Conservation (phyloP, 2,113 vertebrate genomes). For the Phalacrocorax carbo region DNA sequence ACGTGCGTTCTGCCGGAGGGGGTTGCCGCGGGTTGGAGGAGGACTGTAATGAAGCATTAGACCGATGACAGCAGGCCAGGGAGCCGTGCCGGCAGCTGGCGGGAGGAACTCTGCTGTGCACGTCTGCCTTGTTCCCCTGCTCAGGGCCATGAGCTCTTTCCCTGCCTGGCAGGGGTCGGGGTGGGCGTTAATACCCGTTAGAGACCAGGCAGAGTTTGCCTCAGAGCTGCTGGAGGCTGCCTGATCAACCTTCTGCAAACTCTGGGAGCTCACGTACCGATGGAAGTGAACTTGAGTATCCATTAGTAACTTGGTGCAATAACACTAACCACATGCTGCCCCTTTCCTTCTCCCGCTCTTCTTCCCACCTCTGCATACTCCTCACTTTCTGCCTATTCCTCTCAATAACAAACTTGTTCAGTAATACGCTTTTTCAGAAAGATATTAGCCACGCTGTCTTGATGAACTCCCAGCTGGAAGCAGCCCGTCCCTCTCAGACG, state of each 20-base stretch:
- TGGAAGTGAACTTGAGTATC: neutral
- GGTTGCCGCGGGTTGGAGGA: neutral
- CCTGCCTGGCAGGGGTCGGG: neutral
- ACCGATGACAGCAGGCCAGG: accelerated
- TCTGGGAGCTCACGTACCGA: neutral
- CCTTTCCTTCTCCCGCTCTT: neutral
- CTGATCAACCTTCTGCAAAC: neutral
- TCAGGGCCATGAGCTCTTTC: no score
- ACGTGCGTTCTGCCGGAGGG: neutral
- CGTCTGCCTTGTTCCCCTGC: neutral
- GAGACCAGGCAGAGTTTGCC: neutral
- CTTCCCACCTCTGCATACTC: neutral
- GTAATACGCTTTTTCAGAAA: neutral
- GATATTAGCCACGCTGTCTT: neutral
- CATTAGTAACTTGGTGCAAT: neutral
- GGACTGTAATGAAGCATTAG: neutral
- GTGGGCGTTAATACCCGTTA: neutral
- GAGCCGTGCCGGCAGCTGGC: neutral
- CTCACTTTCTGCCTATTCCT: neutral
- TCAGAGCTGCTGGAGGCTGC: neutral
- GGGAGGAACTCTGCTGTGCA: neutral
- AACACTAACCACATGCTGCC: neutral
- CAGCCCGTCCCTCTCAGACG: neutral
- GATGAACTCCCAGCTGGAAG: neutral
- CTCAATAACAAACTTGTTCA: neutral